A percentile compares a stretch with the other conserved stretches of the same genome.
phyloP scores from a whole-genome alignment of 1,140 invertebrate genomes.

The Drosophila nikananu region DNA sequence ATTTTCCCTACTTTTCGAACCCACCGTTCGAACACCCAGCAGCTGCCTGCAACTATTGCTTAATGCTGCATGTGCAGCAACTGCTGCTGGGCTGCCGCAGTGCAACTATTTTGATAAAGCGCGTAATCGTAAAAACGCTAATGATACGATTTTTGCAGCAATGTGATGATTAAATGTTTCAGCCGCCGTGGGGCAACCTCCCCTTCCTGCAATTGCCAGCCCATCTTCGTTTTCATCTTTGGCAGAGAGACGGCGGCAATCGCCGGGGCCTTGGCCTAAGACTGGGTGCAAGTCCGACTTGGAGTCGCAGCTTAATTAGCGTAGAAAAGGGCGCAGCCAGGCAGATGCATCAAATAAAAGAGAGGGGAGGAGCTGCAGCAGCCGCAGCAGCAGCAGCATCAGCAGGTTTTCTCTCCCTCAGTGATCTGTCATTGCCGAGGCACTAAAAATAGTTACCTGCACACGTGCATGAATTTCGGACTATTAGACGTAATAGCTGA shows the following conservation, averaged over 20 bases:
- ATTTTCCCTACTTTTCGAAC: background rate
- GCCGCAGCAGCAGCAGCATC: slow-evolving; percentile 14
- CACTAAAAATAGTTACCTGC: slow-evolving; percentile 73
- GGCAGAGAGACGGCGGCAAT: slow-evolving; percentile 21
- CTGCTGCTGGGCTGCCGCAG: slow-evolving; percentile 6
- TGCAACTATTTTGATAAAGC: slow-evolving; percentile 74
- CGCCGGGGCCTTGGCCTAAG: slow-evolving; percentile 34
- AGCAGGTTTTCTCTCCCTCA: slow-evolving; percentile 40
- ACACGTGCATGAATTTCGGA: slow-evolving; percentile 77
- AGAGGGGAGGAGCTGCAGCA: slow-evolving; percentile 4
- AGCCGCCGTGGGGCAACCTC: slow-evolving; percentile 29
- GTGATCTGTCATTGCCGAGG: slow-evolving; percentile 66
- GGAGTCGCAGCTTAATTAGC: slow-evolving; percentile 72
- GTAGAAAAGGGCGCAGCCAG: slow-evolving; percentile 78
- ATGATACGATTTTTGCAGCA: slow-evolving; percentile 77
- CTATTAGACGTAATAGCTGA: slow-evolving; percentile 80
- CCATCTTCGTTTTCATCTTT: slow-evolving; percentile 28
- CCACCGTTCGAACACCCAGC: slow-evolving; percentile 11
- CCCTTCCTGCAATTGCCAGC: slow-evolving; percentile 7
- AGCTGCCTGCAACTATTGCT: slow-evolving; percentile 34
- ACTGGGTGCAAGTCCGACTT: slow-evolving; percentile 18
- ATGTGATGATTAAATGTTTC: slow-evolving; percentile 77
- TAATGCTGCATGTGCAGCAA: slow-evolving; percentile 28
- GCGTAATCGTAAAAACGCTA: slow-evolving; percentile 80
- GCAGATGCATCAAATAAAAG: slow-evolving; percentile 60